Evolutionary conservation across 2,888 invertebrate species (phyloP).

Genomic region (Uropetala carovei): DNA sequence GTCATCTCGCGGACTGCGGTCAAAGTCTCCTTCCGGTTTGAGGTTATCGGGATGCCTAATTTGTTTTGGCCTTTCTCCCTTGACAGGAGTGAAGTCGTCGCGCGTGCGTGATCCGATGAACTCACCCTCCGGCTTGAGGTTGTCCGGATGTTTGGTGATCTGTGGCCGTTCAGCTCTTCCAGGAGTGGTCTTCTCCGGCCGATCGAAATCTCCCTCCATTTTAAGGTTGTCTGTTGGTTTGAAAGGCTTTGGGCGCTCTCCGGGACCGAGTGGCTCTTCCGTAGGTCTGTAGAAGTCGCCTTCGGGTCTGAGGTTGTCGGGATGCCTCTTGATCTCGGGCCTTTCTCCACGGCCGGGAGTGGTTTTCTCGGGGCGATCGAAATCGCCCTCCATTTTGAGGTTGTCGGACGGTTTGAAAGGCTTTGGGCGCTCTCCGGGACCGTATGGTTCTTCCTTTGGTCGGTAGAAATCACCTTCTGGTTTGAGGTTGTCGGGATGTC

Average conservation of each 20-base stretch:
- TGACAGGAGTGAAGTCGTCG: slow-evolving; percentile 67
- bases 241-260: slow-evolving; percentile 68
- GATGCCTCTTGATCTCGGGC: slow-evolving; percentile 76
- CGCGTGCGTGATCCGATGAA: slow-evolving; percentile 69
- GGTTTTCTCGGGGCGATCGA: slow-evolving; percentile 76
- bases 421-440: slow-evolving; percentile 69
- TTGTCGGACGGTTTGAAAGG: slow-evolving; percentile 71
- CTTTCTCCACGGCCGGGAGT: slow-evolving; percentile 76
- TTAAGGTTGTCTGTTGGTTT: slow-evolving; percentile 68
- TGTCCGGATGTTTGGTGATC: slow-evolving; percentile 72
- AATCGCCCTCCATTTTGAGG: slow-evolving; percentile 73
- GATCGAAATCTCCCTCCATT: slow-evolving; percentile 70
- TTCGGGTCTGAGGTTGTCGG: slow-evolving; percentile 78
- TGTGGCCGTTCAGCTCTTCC: slow-evolving; percentile 67
- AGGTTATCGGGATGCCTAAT: slow-evolving; percentile 75
- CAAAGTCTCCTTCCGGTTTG: slow-evolving; percentile 73
- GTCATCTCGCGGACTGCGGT: slow-evolving; percentile 68
- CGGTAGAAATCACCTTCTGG: slow-evolving; percentile 78
- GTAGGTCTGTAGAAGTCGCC: slow-evolving; percentile 78
- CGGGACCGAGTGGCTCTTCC: slow-evolving; percentile 73
- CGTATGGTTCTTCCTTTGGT: slow-evolving; percentile 63
- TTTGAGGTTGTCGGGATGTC: slow-evolving; percentile 80
- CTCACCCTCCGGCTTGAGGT: slow-evolving; percentile 74
- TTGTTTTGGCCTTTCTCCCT: slow-evolving; percentile 72
- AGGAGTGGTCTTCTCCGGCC: slow-evolving; percentile 67